Conservation (phyloP, 2,888 invertebrate species). For the Himalopsyche tibetana region DNA sequence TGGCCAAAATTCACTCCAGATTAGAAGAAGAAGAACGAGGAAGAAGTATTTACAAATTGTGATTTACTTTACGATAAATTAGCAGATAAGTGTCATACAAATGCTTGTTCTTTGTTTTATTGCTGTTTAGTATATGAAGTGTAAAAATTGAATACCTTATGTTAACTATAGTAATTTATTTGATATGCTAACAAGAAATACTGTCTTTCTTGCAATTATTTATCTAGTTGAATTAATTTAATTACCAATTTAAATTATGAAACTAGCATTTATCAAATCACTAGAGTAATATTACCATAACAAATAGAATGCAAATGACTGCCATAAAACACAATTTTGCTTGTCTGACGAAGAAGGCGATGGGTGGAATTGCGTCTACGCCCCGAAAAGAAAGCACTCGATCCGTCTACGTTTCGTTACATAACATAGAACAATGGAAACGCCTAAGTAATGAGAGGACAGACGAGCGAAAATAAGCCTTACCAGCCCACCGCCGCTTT, state of each 20-base stretch:
- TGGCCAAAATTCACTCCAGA: too few species aligned
- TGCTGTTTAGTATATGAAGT: too few species aligned
- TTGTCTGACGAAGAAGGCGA: constrained; percentile 5
- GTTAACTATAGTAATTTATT: not conserved
- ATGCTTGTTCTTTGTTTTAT: too few species aligned
- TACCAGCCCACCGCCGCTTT: not conserved
- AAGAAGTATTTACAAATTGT: too few species aligned
- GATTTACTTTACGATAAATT: too few species aligned
- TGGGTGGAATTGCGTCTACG: constrained; percentile 26
- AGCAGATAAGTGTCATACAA: too few species aligned
- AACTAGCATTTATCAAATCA: constrained; percentile 2
- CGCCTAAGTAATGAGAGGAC: constrained; percentile 7
- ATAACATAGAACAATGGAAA: constrained; percentile 10
- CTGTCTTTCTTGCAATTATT: not conserved
- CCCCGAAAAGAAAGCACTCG: constrained; percentile 24
- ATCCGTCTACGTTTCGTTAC: not conserved
- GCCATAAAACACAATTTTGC: constrained; percentile 9
- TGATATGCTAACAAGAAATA: not conserved
- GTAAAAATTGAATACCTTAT: too few species aligned
- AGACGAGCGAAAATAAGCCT: not conserved
- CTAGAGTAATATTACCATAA: not conserved
- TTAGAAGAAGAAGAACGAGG: too few species aligned
- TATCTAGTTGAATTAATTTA: not conserved
- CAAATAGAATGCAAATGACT: not conserved
- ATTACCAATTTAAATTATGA: not conserved